Evolutionary conservation across 2,797 vertebrate genomes (phyloP).

Genomic region (Molossus alvarezi): DNA sequence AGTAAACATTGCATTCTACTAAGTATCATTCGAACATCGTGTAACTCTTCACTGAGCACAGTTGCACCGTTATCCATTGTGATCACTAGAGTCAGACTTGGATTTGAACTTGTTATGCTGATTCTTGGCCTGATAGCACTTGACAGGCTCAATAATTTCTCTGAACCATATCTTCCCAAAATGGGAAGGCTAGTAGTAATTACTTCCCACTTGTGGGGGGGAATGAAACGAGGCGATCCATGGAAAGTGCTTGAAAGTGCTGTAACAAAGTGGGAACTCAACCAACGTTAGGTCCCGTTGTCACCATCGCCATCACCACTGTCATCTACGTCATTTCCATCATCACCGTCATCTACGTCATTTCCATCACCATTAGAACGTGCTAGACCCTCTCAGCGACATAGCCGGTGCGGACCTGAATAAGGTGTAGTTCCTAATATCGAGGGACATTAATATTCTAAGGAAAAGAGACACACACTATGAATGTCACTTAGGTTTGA

Average conservation of each 20-base stretch:
- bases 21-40: neutral
- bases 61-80: neutral
- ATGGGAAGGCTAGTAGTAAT: neutral
- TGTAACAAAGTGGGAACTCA: neutral
- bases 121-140: neutral
- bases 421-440: neutral
- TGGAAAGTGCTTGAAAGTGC: neutral
- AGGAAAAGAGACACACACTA: neutral
- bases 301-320: neutral
- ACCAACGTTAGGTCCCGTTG: neutral
- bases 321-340: neutral
- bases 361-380: neutral
- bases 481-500: neutral
- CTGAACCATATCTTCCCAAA: neutral
- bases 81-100: neutral
- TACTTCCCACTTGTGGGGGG: neutral
- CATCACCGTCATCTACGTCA: accelerated
- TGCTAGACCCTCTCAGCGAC: neutral
- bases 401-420: neutral
- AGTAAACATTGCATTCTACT: slow-evolving; percentile 10
- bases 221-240: neutral
- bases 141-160: slow-evolving; percentile 1
- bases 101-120: neutral
- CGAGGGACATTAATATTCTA: neutral
- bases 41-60: neutral